A percentile compares a stretch with the other conserved stretches of the same genome.
phyloP scores from a whole-genome alignment of 2,113 vertebrate species.

The Leucosticte australis region DNA sequence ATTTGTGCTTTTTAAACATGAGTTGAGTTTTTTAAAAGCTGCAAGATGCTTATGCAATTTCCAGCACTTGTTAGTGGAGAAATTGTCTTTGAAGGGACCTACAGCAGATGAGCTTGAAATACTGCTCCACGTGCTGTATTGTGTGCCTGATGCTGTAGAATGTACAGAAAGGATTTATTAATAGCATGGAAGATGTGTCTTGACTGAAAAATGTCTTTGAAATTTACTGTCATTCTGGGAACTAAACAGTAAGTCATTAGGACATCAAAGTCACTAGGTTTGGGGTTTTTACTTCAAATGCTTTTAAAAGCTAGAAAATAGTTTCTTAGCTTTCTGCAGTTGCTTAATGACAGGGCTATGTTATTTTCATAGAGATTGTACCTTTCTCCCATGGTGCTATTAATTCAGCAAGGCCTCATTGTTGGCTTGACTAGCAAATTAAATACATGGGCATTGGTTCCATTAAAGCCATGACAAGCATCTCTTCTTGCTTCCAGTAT shows the following conservation, averaged over 20 bases:
- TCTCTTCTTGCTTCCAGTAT: neutral
- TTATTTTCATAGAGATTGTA: neutral
- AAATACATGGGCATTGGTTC: neutral
- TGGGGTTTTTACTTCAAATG: neutral
- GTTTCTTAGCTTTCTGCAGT: neutral
- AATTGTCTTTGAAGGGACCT: neutral
- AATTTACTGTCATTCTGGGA: neutral
- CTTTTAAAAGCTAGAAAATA: neutral
- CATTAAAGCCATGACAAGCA: neutral
- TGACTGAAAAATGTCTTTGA: neutral
- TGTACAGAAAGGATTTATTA: conserved; percentile 6
- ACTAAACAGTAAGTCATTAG: neutral
- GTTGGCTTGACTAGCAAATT: neutral
- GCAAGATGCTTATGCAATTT: neutral
- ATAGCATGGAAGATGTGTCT: neutral
- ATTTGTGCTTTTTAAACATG: neutral
- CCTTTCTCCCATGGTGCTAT: neutral
- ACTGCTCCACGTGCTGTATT: neutral
- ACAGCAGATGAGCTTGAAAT: neutral
- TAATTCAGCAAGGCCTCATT: neutral
- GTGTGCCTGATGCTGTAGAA: neutral
- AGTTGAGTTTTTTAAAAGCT: neutral
- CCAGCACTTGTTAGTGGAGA: neutral
- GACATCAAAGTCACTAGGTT: neutral
- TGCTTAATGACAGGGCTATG: neutral